Evolutionary conservation across 2,888 invertebrate species (phyloP).

Genomic region (Hedya salicella): DNA sequence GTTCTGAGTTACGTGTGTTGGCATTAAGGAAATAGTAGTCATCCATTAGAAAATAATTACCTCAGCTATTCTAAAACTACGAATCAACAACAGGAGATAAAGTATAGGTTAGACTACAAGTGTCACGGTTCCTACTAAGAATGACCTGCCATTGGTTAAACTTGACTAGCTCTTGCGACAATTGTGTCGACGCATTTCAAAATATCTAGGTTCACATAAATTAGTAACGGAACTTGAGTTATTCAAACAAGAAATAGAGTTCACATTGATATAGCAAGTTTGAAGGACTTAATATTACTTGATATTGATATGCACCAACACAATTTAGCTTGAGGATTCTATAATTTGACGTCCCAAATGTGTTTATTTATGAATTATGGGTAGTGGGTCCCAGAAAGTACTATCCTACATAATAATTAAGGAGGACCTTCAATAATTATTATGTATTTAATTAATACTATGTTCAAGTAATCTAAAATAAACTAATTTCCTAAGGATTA

Average conservation of each 20-base stretch:
- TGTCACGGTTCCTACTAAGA: slow-evolving; percentile 51
- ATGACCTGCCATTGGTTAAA: slow-evolving; percentile 45
- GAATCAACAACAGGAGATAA: slow-evolving; percentile 56
- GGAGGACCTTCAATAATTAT: slow-evolving; percentile 13
- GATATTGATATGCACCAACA: too few species aligned
- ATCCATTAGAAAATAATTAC: slow-evolving; percentile 11
- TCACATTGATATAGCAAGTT: too few species aligned
- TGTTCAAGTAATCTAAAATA: slow-evolving; percentile 28
- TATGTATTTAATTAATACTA: slow-evolving; percentile 16
- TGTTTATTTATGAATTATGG: slow-evolving; percentile 26
- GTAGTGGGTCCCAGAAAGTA: slow-evolving; percentile 55
- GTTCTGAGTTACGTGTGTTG: neutral
- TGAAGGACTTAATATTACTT: too few species aligned
- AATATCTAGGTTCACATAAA: too few species aligned
- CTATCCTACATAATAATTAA: slow-evolving; percentile 50
- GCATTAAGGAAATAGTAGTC: neutral
- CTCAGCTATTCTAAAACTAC: slow-evolving; percentile 47
- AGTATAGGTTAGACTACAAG: slow-evolving; percentile 47
- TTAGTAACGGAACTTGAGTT: too few species aligned
- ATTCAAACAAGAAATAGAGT: too few species aligned
- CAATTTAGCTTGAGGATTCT: too few species aligned
- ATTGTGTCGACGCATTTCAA: too few species aligned
- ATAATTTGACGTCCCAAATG: slow-evolving; percentile 2
- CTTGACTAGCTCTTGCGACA: slow-evolving; percentile 63
- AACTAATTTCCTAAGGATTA: slow-evolving; percentile 25